A percentile compares a stretch with the other conserved stretches of the same genome.
Conservation (phyloP, 2,888 invertebrate species). For the Lapara coniferarum region DNA sequence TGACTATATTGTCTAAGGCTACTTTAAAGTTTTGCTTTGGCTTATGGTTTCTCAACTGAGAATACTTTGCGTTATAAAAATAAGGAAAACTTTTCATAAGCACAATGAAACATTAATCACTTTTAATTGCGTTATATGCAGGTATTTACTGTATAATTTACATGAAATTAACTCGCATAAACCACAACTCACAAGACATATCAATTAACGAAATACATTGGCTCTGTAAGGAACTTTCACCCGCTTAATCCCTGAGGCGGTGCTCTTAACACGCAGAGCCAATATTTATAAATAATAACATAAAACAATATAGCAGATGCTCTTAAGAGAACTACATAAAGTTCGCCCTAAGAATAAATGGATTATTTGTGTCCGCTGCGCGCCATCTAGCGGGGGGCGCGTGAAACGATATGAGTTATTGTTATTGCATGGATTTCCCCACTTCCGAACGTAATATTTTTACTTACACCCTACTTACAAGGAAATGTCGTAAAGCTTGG, state of each 20-base stretch:
- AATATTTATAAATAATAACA: conserved; percentile 80
- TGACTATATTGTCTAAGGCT: not conserved
- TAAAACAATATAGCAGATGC: conserved; percentile 76
- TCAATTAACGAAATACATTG: not conserved
- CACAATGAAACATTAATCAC: too few species aligned
- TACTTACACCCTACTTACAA: conserved; percentile 79
- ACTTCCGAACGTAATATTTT: conserved; percentile 75
- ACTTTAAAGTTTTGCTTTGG: too few species aligned
- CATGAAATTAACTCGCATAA: too few species aligned
- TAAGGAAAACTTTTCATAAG: too few species aligned
- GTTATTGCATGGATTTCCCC: conserved; percentile 79
- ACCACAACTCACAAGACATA: too few species aligned
- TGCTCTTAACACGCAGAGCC: conserved; percentile 56
- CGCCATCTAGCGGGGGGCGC: conserved; percentile 81
- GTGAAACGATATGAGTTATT: conserved; percentile 77
- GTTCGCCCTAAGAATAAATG: conserved; percentile 82
- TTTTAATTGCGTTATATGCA: too few species aligned
- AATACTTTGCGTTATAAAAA: too few species aligned
- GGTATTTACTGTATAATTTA: too few species aligned
- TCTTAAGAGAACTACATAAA: conserved; percentile 81
- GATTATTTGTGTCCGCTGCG: conserved; percentile 80
- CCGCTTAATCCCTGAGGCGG: conserved; percentile 55
- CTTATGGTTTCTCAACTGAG: too few species aligned
- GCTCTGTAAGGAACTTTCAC: not conserved
- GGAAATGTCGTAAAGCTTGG: conserved; percentile 75